A percentile compares a stretch with the other conserved stretches of the same genome.
phyloP scores from a whole-genome alignment of 2,797 vertebrate genomes.

The Pteronotus mesoamericanus region DNA sequence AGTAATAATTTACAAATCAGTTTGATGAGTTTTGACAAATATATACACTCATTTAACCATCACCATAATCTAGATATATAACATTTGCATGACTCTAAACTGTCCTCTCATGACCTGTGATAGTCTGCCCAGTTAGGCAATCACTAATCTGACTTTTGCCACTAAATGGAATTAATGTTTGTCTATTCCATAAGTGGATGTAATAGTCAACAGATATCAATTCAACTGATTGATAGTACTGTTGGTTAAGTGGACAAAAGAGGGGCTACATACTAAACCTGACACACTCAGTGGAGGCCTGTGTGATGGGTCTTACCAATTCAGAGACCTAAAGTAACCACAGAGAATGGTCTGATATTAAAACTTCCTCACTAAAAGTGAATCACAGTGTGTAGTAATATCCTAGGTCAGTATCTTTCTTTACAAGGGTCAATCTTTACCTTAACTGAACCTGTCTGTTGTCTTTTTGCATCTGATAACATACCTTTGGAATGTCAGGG shows the following conservation, averaged over 20 bases:
- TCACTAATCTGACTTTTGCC: background rate
- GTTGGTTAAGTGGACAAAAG: background rate
- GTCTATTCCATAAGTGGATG: background rate
- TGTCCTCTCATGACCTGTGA: background rate
- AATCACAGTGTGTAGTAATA: background rate
- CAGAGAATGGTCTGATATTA: background rate
- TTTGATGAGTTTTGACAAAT: background rate
- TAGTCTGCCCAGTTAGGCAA: background rate
- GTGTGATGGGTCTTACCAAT: background rate
- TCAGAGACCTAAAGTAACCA: background rate
- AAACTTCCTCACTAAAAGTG: background rate
- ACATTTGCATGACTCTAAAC: background rate
- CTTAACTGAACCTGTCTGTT: background rate
- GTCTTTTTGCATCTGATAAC: background rate
- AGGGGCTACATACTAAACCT: background rate
- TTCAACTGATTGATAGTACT: background rate
- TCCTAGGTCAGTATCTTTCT: background rate
- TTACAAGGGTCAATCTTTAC: background rate
- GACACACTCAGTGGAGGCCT: background rate
- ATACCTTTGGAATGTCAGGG: background rate
- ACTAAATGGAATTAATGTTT: background rate
- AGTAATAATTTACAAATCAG: background rate
- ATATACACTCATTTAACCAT: background rate
- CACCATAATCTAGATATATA: background rate
- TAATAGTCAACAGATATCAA: background rate